Evolutionary conservation across 2,888 invertebrate genomes (phyloP), one percentile per base, ranked within the genome.

Genomic region (Homarus gammarus): DNA sequence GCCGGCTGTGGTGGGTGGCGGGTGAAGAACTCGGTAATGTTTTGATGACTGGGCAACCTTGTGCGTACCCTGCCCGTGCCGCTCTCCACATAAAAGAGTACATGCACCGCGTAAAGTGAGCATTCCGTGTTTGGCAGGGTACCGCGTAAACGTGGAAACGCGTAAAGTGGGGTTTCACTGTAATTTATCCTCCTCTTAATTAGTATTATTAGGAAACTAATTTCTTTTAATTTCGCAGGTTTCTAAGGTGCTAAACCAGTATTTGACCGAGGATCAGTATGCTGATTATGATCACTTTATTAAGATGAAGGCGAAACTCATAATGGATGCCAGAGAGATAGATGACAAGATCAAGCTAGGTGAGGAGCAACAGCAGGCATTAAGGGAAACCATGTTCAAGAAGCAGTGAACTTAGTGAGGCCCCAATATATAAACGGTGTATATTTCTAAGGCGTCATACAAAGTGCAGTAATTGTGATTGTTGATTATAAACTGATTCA

Each of bases 251-350:
- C 94, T 97, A 91, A 95, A 95, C 92, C 96, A 96, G 93, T 96
- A 96, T 94, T 95, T 97, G 92, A 95, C 95, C 92, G 94, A 95
- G 78, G 96, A 96, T 90, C 96, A 97, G 93, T 96, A 96, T 93
- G 96, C 96, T 68, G 97, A 97, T 93, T 97, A 97, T 93, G 96
- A 96, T 93, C 96, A 97, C 93, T 97, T 97, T 94, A 96, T 97
- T 93, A 96, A 96, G 93, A 97, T 97, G 96, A 97, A 97, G 94
- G 96, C 97, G 51, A 97, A 97, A 94, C 94, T 97, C 92, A 96
- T 97, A 93, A 96, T 97, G 94, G 97, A 97, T 93, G 95, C 96
- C 89, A 95, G 97, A 93, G 97, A 97, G 93, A 96, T 97, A 92
- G 95, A 96, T 93, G 97, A 97, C 94, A 97, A 97, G 94, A 96